Conservation (phyloP, 1,140 invertebrate species). For the Metopolophium dirhodum region DNA sequence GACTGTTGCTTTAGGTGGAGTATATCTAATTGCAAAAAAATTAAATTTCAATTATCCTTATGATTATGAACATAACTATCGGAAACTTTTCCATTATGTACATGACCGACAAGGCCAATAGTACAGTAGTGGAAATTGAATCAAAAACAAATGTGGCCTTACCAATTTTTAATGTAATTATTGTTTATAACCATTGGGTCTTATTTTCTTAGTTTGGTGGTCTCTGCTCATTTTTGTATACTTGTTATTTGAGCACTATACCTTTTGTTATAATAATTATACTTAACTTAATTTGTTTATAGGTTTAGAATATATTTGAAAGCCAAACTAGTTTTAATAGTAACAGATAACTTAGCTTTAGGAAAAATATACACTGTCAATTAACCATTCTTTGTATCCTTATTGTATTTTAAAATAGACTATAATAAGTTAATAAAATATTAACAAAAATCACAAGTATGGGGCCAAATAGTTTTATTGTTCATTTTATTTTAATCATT, state of each 20-base stretch:
- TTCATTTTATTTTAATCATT: slow-evolving; percentile 27
- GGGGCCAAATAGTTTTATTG: slow-evolving; percentile 37
- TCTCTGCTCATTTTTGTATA: slow-evolving; percentile 11
- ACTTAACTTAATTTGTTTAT: background rate
- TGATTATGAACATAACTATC: slow-evolving; percentile 67
- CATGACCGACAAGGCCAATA: background rate
- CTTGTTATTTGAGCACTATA: slow-evolving; percentile 21
- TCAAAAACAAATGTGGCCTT: slow-evolving; percentile 11
- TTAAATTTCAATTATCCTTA: slow-evolving; percentile 65
- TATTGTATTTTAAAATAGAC: background rate
- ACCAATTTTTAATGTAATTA: background rate
- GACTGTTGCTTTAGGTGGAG: slow-evolving; percentile 76
- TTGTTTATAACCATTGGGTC: background rate
- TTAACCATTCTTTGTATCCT: background rate
- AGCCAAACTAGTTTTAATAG: slow-evolving; percentile 1
- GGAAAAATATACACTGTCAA: background rate
- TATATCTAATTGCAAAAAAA: slow-evolving; percentile 74
- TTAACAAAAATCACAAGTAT: background rate
- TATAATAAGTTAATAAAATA: background rate
- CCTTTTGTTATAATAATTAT: background rate
- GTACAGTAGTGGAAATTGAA: background rate
- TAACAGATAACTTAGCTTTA: background rate
- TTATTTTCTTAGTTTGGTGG: background rate
- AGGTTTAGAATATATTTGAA: slow-evolving; percentile 16
- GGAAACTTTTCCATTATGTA: slow-evolving; percentile 66